A percentile compares a stretch with the other conserved stretches of the same genome.
phyloP scores from a whole-genome alignment of 2,113 vertebrate genomes.

The Scomber colias region DNA sequence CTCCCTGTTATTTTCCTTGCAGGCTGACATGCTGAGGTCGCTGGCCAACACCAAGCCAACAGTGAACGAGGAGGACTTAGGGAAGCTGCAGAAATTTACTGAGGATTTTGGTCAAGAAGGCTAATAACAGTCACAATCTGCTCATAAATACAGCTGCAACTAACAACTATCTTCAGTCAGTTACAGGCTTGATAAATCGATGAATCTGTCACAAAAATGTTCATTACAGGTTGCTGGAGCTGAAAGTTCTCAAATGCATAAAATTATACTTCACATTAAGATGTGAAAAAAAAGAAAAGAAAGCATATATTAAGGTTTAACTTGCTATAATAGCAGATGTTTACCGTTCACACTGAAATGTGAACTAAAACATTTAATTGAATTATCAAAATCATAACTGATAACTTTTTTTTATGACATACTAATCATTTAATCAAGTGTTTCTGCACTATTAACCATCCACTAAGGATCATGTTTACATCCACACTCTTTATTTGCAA shows the following conservation, averaged over 20 bases:
- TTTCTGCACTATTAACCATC: slow-evolving; percentile 4
- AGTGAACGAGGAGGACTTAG: slow-evolving; percentile 93
- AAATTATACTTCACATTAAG: background rate
- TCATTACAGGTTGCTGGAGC: background rate
- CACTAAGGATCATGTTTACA: slow-evolving; percentile 37
- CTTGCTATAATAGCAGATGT: background rate
- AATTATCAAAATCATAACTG: background rate
- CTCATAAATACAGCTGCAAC: background rate
- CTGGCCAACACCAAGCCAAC: slow-evolving; percentile 90
- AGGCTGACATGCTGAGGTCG: slow-evolving; percentile 92
- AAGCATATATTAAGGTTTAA: background rate
- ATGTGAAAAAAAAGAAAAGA: background rate
- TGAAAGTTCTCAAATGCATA: background rate
- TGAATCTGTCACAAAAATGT: background rate
- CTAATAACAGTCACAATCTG: slow-evolving; percentile 73
- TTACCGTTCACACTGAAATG: background rate
- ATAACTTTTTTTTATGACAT: background rate
- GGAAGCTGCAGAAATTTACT: slow-evolving; percentile 93
- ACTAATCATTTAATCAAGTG: background rate
- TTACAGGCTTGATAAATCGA: background rate
- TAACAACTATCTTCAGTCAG: background rate
- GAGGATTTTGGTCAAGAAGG: slow-evolving; percentile 97
- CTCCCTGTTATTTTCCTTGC: slow-evolving; percentile 19
- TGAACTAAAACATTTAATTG: background rate
- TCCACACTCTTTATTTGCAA: background rate